Base-by-base conservation (phyloP, 2,113 vertebrate species). In the Nymphicus hollandicus region DNA sequence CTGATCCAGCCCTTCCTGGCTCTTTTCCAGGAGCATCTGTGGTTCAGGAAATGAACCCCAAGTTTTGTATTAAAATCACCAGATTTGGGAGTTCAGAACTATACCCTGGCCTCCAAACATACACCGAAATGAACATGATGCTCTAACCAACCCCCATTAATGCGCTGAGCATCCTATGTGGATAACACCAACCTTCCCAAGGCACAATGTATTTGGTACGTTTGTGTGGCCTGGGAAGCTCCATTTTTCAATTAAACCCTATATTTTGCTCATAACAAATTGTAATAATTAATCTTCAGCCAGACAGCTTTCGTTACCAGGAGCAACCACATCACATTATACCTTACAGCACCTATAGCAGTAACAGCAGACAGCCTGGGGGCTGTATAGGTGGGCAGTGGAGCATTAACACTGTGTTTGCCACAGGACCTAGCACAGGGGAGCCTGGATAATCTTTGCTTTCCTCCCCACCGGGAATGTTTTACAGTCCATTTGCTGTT, bases 151-250 rank as follows among this genome's bases (percentile, higher is more conserved):
- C 17, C 29, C 41, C 35, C 22, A 2, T 8, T 14, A 28, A 37
- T 3, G 27, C 9, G 9, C 1, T 33, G 55, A 27, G 56, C 41
- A 33, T 49, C 46, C 6, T 7, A 7, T 4, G 22, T 27, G 8
- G 3, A 27, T 16, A 14, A 15, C 2, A 3, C 15, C 3, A 28
- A 4, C 19, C n/a, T 31, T 39, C 13, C 56, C 25, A 9, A 52
- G 43, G 56, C 37, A 11, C 49, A 20, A n/a, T 0, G 9, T 5
- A 1, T n/a, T 23, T 63, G 27, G 4, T 44, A 20, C 2, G 2
- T 83, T 16, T 65, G 25, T 20, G 47, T 55, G 35, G 61, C 19
- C 55, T 56, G 17, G 24, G 65, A 64, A 50, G 66, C 12, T 58
- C 47, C 3, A 0, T n/a, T 47, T 56, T 44, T 35, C 47, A 17